Evolutionary conservation across 2,888 invertebrate genomes (phyloP), one percentile per base, ranked within the genome.

Genomic region (Diarsia brunnea): DNA sequence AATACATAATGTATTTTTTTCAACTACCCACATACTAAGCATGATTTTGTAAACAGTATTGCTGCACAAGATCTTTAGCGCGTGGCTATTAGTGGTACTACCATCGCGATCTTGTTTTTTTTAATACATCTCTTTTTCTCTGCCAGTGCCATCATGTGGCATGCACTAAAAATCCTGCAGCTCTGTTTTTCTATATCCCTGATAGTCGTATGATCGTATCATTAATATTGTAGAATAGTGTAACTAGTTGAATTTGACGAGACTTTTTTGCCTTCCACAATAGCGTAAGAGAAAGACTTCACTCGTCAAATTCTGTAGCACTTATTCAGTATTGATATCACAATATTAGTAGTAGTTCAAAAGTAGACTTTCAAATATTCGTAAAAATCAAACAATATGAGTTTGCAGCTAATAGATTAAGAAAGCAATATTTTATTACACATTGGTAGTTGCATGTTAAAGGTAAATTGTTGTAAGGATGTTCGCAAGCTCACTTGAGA

Each of bases 341-440:
- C 78, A 74, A 79, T 78, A 63, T 77, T 77, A 69, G 73, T 79
- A 81, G 69, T 78, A 82, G 71, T 24, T 53, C 67, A 75, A 61
- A 24, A 65, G 61, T 79, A 78, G 58, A 69, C 14, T 31, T 72
- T 19, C 68, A 68, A 78, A 67, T 71, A 75, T 65, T 45, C 24
- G 24, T 76, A 73, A 61, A 74, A 45, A 27, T 72, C 63, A 65
- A 68, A 68, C 24, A 51, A 19, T 68, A 45, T 74, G 63, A 51
- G 69, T 75, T 79, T 78, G 87, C 85, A 85, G 88, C 84, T 89
- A 86, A 68, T 79, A 89, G 83, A 14, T 88, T 88, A 77, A 89
- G 63, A 76, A 90, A 90, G 83, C 86, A 88, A 91, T 92, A 92
- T 92, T 92, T 92, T 93, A 88, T 85, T 91, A 91, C 88, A 87